Evolutionary conservation across 2,113 vertebrate species (phyloP).

Genomic region (Tretioscincus oriximinensis): DNA sequence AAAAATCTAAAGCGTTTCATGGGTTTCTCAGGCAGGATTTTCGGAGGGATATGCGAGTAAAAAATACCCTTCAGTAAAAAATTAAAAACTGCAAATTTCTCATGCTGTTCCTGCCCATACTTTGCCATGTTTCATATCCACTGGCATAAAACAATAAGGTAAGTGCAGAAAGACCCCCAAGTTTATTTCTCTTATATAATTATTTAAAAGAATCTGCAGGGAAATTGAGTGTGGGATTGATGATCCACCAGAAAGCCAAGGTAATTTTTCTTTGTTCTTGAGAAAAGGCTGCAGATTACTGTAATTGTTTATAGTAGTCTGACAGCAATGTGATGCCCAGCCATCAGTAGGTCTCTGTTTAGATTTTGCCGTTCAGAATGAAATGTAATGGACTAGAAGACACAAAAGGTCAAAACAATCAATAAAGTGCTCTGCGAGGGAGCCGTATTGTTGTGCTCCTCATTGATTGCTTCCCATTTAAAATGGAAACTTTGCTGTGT

Average conservation of each 20-base stretch:
- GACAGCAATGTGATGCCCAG: background rate
- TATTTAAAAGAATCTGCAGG: background rate
- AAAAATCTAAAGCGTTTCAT: too few relatives aligned
- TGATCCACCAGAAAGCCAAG: background rate
- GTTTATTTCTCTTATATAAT: background rate
- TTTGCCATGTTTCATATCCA: too few relatives aligned
- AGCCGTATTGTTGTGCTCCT: background rate
- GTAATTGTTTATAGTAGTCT: background rate
- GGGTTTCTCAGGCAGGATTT: too few relatives aligned
- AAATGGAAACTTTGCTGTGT: constrained; percentile 2
- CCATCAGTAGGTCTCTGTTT: background rate
- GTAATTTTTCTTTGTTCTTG: background rate
- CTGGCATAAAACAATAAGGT: background rate
- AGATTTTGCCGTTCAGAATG: background rate
- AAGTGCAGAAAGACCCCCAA: background rate
- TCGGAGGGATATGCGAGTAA: too few relatives aligned
- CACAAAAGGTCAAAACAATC: constrained; percentile 8
- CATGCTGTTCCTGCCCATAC: too few relatives aligned
- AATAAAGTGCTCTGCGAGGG: background rate
- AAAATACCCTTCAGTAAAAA: too few relatives aligned
- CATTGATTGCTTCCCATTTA: background rate
- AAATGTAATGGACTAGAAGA: background rate
- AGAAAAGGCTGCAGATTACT: background rate
- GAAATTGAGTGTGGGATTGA: background rate
- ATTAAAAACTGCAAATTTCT: too few relatives aligned